Conservation (phyloP, 1,140 invertebrate species). For the Pectinophora gossypiella region DNA sequence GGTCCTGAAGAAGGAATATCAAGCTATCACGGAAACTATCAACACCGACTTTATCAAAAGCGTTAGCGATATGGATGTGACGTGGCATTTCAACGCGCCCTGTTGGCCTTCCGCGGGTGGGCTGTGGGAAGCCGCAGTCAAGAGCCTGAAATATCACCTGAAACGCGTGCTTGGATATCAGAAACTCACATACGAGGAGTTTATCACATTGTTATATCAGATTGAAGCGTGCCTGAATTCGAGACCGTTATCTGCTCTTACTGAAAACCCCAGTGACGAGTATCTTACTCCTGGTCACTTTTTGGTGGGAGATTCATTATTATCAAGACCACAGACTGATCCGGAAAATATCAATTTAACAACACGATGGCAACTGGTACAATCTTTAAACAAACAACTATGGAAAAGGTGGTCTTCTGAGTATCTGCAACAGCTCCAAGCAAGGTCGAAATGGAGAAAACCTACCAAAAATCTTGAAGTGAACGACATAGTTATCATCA, state of each 20-base stretch:
- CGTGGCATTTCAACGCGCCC: slow-evolving; percentile 8
- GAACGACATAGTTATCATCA: slow-evolving; percentile 17
- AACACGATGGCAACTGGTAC: slow-evolving; percentile 3
- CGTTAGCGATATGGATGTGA: slow-evolving; percentile 15
- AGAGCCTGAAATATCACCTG: slow-evolving; percentile 4
- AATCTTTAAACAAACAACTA: slow-evolving; percentile 3
- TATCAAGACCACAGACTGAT: neutral
- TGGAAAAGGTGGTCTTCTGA: slow-evolving; percentile 15
- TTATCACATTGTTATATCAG: slow-evolving; percentile 16
- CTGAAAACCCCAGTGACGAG: neutral
- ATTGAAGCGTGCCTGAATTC: slow-evolving; percentile 28
- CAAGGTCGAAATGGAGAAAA: slow-evolving; percentile 17
- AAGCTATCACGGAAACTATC: neutral
- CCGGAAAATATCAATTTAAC: neutral
- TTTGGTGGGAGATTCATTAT: neutral
- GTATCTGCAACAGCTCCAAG: slow-evolving; percentile 19
- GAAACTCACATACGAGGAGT: slow-evolving; percentile 24
- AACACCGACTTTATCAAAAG: slow-evolving; percentile 8
- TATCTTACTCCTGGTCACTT: neutral
- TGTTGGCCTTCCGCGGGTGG: slow-evolving; percentile 1
- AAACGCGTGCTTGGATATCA: slow-evolving; percentile 6
- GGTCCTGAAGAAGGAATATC: slow-evolving; percentile 13
- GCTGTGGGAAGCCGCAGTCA: neutral
- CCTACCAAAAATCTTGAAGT: slow-evolving; percentile 8
- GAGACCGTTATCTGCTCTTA: slow-evolving; percentile 14